Conservation (phyloP, 2,888 invertebrate species). For the Melanotus villosus region DNA sequence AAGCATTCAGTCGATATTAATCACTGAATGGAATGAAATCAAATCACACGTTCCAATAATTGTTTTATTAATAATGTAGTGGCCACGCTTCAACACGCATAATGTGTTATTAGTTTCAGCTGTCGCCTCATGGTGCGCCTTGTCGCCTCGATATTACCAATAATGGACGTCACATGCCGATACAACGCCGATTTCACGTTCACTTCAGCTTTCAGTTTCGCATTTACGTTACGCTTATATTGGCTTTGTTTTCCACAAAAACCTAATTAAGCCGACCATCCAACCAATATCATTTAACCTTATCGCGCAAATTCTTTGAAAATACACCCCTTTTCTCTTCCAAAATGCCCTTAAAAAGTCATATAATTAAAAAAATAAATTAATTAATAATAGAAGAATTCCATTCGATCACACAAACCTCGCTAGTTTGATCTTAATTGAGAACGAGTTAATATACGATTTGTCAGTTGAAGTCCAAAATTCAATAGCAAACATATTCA, state of each 20-base stretch:
- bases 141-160: constrained; percentile 52
- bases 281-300: too few species aligned
- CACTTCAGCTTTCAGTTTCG: constrained; percentile 40
- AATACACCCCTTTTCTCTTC: too few species aligned
- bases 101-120: constrained; percentile 53
- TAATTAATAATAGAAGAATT: too few species aligned
- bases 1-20: constrained; percentile 31
- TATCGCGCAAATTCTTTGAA: too few species aligned
- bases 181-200: constrained; percentile 43
- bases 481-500: too few species aligned
- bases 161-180: constrained; percentile 50
- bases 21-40: constrained; percentile 47
- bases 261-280: too few species aligned
- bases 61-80: constrained; percentile 57
- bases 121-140: constrained; percentile 54
- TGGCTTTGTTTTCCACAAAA: not conserved
- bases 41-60: constrained; percentile 56
- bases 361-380: too few species aligned
- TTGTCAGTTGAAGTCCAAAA: too few species aligned
- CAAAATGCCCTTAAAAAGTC: too few species aligned
- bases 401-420: too few species aligned
- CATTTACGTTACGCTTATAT: constrained; percentile 25
- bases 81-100: constrained; percentile 50
- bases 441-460: too few species aligned
- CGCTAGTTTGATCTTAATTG: too few species aligned